These are phyloP conservation scores for Trematomus loennbergii DNA, from an alignment of 2,113 vertebrate genomes.

Conservation along the genomic window DNA sequence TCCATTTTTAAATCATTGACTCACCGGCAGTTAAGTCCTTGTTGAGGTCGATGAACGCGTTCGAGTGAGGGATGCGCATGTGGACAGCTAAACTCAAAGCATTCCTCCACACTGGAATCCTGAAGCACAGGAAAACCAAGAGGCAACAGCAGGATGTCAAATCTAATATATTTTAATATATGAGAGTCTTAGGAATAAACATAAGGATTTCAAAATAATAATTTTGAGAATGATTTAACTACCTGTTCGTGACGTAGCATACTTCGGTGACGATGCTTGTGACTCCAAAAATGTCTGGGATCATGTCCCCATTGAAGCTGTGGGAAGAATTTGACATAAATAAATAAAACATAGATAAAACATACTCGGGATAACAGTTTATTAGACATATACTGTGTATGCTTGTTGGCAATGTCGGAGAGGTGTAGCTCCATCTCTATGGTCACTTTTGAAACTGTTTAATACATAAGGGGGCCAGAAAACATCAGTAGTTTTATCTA, in stretches of 20 bases:
- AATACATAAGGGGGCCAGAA: too few species aligned
- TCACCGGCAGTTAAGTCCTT: conserved; percentile 96
- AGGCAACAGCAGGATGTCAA: background rate
- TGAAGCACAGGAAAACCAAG: conserved; percentile 66
- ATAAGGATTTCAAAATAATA: rapidly evolving
- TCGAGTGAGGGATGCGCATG: conserved; percentile 91
- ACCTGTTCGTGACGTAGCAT: conserved; percentile 86
- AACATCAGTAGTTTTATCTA: too few species aligned
- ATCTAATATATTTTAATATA: background rate
- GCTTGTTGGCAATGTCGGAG: background rate
- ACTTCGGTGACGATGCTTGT: conserved; percentile 82
- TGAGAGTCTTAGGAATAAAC: background rate
- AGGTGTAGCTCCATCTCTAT: background rate
- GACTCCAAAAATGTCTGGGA: conserved; percentile 94
- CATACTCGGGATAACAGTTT: background rate
- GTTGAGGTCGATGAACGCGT: conserved; percentile 95
- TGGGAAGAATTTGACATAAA: conserved; percentile 36
- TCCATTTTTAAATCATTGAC: conserved; percentile 46
- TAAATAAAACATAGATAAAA: background rate
- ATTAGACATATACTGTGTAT: background rate
- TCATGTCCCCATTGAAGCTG: conserved; percentile 97
- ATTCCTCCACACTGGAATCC: conserved; percentile 83
- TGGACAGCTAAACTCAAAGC: conserved; percentile 75
- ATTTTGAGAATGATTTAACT: background rate
- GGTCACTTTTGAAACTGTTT: background rate